Conservation (phyloP, 2,113 vertebrate species). For the Corythoichthys haematopterus region DNA sequence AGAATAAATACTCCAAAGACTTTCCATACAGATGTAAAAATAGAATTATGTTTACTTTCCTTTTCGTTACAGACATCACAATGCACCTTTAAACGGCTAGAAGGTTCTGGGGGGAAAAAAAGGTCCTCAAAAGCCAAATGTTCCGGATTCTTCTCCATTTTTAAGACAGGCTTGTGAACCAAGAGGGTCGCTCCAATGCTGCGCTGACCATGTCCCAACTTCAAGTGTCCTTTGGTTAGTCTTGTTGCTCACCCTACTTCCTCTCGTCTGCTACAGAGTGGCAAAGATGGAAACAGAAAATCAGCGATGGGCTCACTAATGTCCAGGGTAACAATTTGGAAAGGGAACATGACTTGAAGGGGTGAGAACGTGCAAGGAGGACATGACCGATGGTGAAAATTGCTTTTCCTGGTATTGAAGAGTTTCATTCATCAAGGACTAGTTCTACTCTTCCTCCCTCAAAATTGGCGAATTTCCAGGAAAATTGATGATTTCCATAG, state of each 20-base stretch:
- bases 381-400: constrained; percentile 25
- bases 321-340: constrained; percentile 33
- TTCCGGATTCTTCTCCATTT: not conserved
- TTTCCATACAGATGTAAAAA: constrained; percentile 44
- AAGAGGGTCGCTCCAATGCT: not conserved
- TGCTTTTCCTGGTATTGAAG: constrained; percentile 52
- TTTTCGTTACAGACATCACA: constrained; percentile 60
- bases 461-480: constrained; percentile 9
- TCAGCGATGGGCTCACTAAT: constrained; percentile 31
- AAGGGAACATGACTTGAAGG: constrained; percentile 16
- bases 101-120: constrained; percentile 58
- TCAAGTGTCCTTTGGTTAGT: not conserved
- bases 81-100: constrained; percentile 65
- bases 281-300: constrained; percentile 35
- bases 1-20: not conserved
- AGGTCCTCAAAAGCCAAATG: constrained; percentile 43
- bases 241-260: not conserved
- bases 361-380: constrained; percentile 5
- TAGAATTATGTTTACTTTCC: constrained; percentile 49
- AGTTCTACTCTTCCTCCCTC: constrained; percentile 35
- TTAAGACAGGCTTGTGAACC: not conserved
- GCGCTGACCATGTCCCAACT: not conserved
- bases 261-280: constrained; percentile 1
- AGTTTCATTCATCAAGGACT: constrained; percentile 42
- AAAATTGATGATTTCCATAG: too few relatives aligned